A percentile compares a stretch with the other conserved stretches of the same genome.
These are phyloP conservation scores for Characodon lateralis DNA, from an alignment of 2,797 vertebrate species.

Conservation along the genomic window DNA sequence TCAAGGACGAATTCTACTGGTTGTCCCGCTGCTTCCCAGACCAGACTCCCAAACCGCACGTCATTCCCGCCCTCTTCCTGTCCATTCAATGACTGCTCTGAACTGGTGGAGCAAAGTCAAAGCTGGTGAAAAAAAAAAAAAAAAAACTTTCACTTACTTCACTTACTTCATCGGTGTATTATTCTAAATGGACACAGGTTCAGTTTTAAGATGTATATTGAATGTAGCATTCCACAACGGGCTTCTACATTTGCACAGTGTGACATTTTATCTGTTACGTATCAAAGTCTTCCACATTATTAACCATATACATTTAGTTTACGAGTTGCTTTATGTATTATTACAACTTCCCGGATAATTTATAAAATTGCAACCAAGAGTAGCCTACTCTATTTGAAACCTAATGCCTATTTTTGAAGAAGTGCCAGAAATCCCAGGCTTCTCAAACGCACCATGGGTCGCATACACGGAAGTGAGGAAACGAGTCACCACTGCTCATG, in stretches of 20 bases:
- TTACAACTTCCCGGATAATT: not conserved
- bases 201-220: not conserved
- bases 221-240: not conserved
- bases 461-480: slow-evolving; percentile 45
- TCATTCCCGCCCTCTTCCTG: slow-evolving; percentile 64
- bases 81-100: slow-evolving; percentile 8
- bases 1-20: slow-evolving; percentile 48
- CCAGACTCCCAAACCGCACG: slow-evolving; percentile 11
- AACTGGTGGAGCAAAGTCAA: not conserved
- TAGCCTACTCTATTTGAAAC: not conserved
- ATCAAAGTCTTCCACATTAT: not conserved
- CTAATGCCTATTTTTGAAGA: not conserved
- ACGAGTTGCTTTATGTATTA: not conserved
- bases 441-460: slow-evolving; percentile 19
- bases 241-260: not conserved
- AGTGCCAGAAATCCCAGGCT: slow-evolving; percentile 14
- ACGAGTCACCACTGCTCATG: not conserved
- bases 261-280: not conserved
- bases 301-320: not conserved
- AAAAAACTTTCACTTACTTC: too few species aligned
- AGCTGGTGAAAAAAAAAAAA: not conserved
- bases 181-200: not conserved
- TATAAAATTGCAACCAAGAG: not conserved
- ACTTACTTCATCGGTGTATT: not conserved
- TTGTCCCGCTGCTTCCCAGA: slow-evolving; percentile 12